Evolutionary conservation across 2,113 vertebrate species (phyloP).

Genomic region (Arenaria interpres): DNA sequence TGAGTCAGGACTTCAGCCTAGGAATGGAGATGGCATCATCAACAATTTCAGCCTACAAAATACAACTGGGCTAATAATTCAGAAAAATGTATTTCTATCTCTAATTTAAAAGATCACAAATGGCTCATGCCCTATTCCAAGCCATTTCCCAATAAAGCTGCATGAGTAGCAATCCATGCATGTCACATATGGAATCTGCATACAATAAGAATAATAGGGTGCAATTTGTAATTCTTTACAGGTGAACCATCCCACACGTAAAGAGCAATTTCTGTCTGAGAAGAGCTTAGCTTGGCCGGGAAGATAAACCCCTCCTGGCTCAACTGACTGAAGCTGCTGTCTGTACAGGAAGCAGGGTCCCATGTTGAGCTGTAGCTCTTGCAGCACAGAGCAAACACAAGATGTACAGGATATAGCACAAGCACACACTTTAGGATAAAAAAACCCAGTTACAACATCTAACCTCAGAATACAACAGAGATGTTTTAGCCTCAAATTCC

Average conservation of each 20-base stretch:
- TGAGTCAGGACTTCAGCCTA: neutral
- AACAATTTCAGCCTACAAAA: neutral
- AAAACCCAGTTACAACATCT: neutral
- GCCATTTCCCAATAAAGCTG: neutral
- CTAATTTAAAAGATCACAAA: neutral
- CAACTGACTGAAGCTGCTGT: neutral
- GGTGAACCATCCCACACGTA: neutral
- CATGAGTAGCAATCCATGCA: neutral
- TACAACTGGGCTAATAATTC: neutral
- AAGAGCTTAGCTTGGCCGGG: neutral
- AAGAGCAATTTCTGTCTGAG: conserved; percentile 7
- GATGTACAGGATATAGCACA: neutral
- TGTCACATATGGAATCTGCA: conserved; percentile 8
- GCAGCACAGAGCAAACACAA: neutral
- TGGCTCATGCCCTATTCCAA: neutral
- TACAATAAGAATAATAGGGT: conserved; percentile 13
- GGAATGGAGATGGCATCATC: neutral
- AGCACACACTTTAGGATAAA: neutral
- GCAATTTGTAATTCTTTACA: conserved; percentile 22
- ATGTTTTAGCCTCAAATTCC: neutral
- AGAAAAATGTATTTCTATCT: neutral
- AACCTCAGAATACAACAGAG: neutral
- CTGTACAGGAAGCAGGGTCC: neutral
- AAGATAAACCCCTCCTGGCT: neutral
- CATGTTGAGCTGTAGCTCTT: neutral